Base-by-base conservation (phyloP, 1,140 invertebrate species). In the Armadillidium nasatum region DNA sequence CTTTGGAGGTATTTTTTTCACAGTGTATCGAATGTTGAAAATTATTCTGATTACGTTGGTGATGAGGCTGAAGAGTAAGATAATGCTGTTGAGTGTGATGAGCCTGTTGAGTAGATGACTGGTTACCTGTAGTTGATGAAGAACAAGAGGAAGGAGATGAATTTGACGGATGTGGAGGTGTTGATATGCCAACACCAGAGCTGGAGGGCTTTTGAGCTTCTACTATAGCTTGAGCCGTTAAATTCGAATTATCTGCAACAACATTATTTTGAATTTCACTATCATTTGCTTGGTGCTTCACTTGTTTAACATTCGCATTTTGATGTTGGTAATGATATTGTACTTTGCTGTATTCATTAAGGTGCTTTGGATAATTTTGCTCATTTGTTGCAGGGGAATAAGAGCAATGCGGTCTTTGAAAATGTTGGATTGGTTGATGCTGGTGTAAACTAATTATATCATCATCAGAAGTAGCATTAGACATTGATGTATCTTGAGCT, bases 311-410 rank as follows among this genome's bases (percentile, higher is more conserved):
- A 19, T 2, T 13, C 11, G 50, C 19, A 19, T 60, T 60, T 60
- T 60, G 50, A 19, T 60, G 50, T 60, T 60, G 50, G 50, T 60
- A 60, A 60, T 60, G 50, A 60, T 60, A 60, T 19, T 60, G 50
- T 15, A 60, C 50, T 60, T 60, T 60, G 50, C 50, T 60, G 4
- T 60, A 19, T 15, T 60, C 50, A 60, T 19, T 19, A 13, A 15
- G 50, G 11, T 13, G 50, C 50, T 60, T 60, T 60, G 11, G 50
- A 60, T 15, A 13, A 60, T 13, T 60, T 60, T 60, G 50, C 7
- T 60, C 50, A 60, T 19, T 60, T 19, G 11, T 13, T 15, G 50
- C 50, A 15, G 11, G 50, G 7, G 11, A 15, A 19, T 60, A 19
- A 13, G 50, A 60, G 19, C 50, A 60, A 13, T 60, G 50, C 4